These are phyloP conservation scores for Anabacerthia variegaticeps DNA, from an alignment of 2,797 vertebrate genomes.

Conservation along the genomic window DNA sequence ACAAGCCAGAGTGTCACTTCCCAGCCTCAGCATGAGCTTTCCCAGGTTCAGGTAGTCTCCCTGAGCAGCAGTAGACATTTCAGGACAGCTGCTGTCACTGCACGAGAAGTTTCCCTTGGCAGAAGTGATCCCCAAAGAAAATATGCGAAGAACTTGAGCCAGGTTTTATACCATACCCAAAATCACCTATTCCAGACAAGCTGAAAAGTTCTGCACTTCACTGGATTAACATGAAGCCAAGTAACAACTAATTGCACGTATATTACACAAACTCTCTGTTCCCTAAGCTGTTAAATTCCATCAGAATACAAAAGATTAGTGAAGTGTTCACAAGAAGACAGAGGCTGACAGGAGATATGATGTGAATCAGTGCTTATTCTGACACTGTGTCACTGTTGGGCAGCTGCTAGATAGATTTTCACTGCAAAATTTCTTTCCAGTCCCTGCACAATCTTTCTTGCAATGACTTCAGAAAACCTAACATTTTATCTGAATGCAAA, in stretches of 20 bases:
- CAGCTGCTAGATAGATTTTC: neutral
- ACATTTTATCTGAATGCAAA: neutral
- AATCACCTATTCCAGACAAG: neutral
- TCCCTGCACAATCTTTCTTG: neutral
- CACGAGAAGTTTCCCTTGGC: neutral
- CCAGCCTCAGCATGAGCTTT: accelerated
- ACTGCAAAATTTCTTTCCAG: neutral
- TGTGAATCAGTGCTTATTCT: neutral
- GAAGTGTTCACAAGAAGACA: neutral
- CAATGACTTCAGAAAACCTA: neutral
- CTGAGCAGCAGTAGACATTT: neutral
- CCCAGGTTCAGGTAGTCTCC: neutral
- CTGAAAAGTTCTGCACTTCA: neutral
- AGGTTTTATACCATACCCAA: neutral
- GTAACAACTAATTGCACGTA: neutral
- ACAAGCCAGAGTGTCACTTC: accelerated
- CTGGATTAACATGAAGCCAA: neutral
- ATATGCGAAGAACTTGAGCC: neutral
- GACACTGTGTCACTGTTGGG: neutral
- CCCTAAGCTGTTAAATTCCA: neutral
- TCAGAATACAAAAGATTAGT: neutral
- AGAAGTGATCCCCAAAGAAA: neutral
- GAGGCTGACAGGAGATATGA: neutral
- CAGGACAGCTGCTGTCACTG: neutral
- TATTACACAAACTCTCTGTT: neutral